Base-by-base conservation (phyloP, 2,797 vertebrate genomes). In the Philypnodon macrostomus region DNA sequence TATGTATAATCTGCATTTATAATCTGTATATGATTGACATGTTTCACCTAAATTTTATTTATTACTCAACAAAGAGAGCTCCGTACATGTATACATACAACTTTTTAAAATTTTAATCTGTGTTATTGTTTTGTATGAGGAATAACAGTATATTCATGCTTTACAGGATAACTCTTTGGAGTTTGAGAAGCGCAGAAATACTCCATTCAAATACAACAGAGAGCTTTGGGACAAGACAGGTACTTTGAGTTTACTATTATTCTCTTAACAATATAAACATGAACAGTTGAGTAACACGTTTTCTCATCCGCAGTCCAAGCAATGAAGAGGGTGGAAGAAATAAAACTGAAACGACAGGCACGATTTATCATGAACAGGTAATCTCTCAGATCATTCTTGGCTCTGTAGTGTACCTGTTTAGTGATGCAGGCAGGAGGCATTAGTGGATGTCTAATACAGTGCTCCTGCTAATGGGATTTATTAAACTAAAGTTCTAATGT, bases 361-460 rank as follows among this genome's bases (percentile, higher is more conserved):
- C 91, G 85, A 55, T 99, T 94, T 70, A 95, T 99, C 80, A 86
- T 95, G 80, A 99, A 97, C 92, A 96, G 96, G 96, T 99, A 57
- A 80, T 81, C 5, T 16, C 10, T 7, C 1, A 2, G 11, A 1
- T 40, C 8, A 9, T 7, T 19, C 10, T 12, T 4, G 12, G 16
- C 12, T 6, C 4, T 14, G 37, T 21, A 24, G 6, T 7, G n/a
- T n/a, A n/a, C n/a, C n/a, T 23, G 21, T 3, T 23, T 23, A 23
- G 21, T 23, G 21, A 3, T 3, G 21, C 21, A 23, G 21, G 21
- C 21, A 23, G 6, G 6, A 23, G 21, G n/a, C n/a, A n/a, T n/a
- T n/a, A n/a, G n/a, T n/a, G n/a, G n/a, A n/a, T n/a, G n/a, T n/a
- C n/a, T n/a, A n/a, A n/a, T n/a, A n/a, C n/a, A n/a, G n/a, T n/a